Conservation (phyloP, 2,113 vertebrate genomes). For the Coptodon bakossiorum region DNA sequence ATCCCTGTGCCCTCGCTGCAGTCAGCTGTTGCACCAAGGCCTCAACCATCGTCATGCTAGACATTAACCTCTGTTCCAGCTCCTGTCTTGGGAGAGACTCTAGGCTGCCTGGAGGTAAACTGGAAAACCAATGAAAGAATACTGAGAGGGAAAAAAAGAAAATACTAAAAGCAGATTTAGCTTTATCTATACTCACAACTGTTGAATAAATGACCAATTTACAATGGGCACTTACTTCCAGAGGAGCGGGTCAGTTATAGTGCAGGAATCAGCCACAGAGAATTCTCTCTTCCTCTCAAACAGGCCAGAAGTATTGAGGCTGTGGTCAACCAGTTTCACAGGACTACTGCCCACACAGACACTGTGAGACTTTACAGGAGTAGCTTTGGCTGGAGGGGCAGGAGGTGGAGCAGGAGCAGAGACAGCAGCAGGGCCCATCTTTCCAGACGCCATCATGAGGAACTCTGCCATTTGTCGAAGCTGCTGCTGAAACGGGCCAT, state of each 20-base stretch:
- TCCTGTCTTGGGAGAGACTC: slow-evolving; percentile 71
- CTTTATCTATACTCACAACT: background rate
- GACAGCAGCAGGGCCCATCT: slow-evolving; percentile 1
- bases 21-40: slow-evolving; percentile 80
- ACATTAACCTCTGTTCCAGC: slow-evolving; percentile 81
- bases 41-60: slow-evolving; percentile 83
- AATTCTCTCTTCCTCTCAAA: slow-evolving; percentile 59
- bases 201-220: background rate
- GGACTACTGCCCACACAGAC: slow-evolving; percentile 59
- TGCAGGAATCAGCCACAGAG: slow-evolving; percentile 59
- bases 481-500: slow-evolving; percentile 68
- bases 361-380: slow-evolving; percentile 20
- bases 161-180: background rate
- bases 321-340: slow-evolving; percentile 24
- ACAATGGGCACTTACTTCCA: slow-evolving; percentile 67
- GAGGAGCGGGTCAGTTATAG: slow-evolving; percentile 65
- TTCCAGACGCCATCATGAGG: slow-evolving; percentile 60
- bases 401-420: background rate
- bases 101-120: slow-evolving; percentile 75
- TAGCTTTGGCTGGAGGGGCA: background rate
- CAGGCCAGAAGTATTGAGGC: slow-evolving; percentile 68
- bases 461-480: slow-evolving; percentile 72
- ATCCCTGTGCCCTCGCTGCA: slow-evolving; percentile 40
- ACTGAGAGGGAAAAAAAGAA: background rate
- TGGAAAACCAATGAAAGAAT: slow-evolving; percentile 29